These are phyloP conservation scores for Dicyrtoma fusca DNA, from an alignment of 2,888 invertebrate species.

Conservation along the genomic window DNA sequence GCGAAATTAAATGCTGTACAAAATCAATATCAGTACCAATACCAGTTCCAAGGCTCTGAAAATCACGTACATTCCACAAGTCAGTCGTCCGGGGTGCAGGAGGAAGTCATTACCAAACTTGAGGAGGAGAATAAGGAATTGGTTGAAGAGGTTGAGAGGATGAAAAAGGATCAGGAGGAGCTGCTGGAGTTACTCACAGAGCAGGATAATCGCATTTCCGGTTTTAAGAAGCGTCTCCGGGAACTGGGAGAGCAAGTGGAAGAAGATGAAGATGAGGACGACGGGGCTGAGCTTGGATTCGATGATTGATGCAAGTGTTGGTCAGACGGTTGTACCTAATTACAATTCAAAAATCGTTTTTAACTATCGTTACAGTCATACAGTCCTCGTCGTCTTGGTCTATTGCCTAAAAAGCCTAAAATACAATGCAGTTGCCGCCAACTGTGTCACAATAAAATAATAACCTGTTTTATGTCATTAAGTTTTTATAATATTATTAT, in stretches of 20 bases:
- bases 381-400: too few relatives aligned
- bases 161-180: conserved; percentile 91
- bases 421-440: too few relatives aligned
- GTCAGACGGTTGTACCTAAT: too few relatives aligned
- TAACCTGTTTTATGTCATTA: too few relatives aligned
- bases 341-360: too few relatives aligned
- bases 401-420: too few relatives aligned
- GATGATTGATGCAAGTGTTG: too few relatives aligned
- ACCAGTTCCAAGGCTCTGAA: too few relatives aligned
- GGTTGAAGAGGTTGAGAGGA: conserved; percentile 65
- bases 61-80: too few relatives aligned
- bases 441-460: too few relatives aligned
- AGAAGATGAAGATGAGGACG: conserved; percentile 30
- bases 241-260: conserved; percentile 63
- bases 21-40: background rate
- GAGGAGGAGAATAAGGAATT: conserved; percentile 59
- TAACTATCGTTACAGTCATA: too few relatives aligned
- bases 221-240: conserved; percentile 60
- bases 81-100: conserved; percentile 42
- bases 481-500: too few relatives aligned
- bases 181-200: conserved; percentile 85
- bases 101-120: conserved; percentile 53
- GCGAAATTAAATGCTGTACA: conserved; percentile 22
- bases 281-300: background rate
- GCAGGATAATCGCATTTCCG: conserved; percentile 67